Evolutionary conservation across 2,113 vertebrate genomes (phyloP).

Genomic region (Aix galericulata): DNA sequence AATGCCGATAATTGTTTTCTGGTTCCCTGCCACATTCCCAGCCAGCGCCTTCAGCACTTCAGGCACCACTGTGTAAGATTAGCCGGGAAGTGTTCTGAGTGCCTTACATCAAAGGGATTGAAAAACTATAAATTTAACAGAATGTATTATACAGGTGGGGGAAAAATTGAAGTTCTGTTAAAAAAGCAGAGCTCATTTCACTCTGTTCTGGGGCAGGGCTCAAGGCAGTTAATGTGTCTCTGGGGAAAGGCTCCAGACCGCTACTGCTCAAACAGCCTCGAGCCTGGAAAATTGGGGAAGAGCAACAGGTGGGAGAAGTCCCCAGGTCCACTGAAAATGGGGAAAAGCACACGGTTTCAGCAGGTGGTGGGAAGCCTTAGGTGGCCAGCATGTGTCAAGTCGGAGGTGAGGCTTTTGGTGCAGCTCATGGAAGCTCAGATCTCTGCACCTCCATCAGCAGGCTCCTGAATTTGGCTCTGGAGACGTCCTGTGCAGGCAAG

Average conservation of each 20-base stretch:
- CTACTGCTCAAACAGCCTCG: background rate
- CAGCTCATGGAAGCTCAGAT: too few species aligned
- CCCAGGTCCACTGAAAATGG: accelerated
- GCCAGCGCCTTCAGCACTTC: background rate
- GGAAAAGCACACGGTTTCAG: accelerated
- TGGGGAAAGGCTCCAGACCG: background rate
- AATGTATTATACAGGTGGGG: conserved; percentile 2
- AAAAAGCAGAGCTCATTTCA: background rate
- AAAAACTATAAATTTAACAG: conserved; percentile 38
- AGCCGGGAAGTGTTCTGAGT: background rate
- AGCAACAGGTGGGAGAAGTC: background rate
- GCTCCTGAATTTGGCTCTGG: background rate
- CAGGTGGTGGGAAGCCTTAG: background rate
- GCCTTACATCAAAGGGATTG: conserved; percentile 53
- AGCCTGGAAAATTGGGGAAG: background rate
- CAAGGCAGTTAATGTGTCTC: background rate
- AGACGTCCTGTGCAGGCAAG: too few species aligned
- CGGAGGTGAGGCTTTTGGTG: accelerated
- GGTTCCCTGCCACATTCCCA: conserved; percentile 11
- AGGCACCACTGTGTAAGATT: background rate
- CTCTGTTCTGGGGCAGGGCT: background rate
- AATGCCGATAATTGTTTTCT: background rate
- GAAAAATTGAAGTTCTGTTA: background rate
- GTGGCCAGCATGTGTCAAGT: too few species aligned
- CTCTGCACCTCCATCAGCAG: background rate